Percentiles rank a stretch among this genome's conserved stretches.
phyloP scores from a whole-genome alignment of 2,113 vertebrate species.

The Sciurus niger region DNA sequence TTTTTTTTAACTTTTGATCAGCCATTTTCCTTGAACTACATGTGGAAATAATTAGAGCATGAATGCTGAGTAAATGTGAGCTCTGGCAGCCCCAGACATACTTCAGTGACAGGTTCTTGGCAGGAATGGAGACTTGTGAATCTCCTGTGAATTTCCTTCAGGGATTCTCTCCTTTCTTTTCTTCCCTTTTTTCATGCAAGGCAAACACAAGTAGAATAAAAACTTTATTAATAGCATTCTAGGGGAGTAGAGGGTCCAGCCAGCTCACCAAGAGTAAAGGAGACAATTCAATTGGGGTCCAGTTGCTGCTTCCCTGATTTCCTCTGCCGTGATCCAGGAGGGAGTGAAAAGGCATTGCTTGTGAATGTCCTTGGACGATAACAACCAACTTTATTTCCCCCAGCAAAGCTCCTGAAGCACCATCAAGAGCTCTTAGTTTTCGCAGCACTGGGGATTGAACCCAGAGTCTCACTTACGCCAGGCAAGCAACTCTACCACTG shows the following conservation, averaged over 20 bases:
- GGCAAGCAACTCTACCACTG: too few relatives aligned
- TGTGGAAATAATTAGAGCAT: conserved; percentile 85
- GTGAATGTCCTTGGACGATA: conserved; percentile 14
- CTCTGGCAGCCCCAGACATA: conserved; percentile 80
- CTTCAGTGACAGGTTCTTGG: conserved; percentile 85
- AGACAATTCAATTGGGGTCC: not conserved
- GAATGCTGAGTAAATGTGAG: conserved; percentile 80
- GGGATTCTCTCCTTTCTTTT: conserved; percentile 57
- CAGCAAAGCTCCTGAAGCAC: not conserved
- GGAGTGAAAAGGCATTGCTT: conserved; percentile 19
- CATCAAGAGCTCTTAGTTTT: not conserved
- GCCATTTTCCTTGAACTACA: conserved; percentile 78
- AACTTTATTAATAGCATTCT: conserved; percentile 65
- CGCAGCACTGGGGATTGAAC: too few relatives aligned
- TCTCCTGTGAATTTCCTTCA: conserved; percentile 82
- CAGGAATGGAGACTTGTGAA: conserved; percentile 77
- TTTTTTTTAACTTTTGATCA: conserved; percentile 58
- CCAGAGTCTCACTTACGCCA: too few relatives aligned
- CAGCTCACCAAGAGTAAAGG: conserved; percentile 51
- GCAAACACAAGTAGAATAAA: conserved; percentile 68
- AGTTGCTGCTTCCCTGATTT: conserved; percentile 18
- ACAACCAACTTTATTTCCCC: not conserved
- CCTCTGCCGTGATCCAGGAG: not conserved
- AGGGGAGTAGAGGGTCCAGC: conserved; percentile 41
- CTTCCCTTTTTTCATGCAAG: conserved; percentile 60